Base-by-base conservation (phyloP, 2,797 vertebrate genomes). In the Adelosebastes latens region DNA sequence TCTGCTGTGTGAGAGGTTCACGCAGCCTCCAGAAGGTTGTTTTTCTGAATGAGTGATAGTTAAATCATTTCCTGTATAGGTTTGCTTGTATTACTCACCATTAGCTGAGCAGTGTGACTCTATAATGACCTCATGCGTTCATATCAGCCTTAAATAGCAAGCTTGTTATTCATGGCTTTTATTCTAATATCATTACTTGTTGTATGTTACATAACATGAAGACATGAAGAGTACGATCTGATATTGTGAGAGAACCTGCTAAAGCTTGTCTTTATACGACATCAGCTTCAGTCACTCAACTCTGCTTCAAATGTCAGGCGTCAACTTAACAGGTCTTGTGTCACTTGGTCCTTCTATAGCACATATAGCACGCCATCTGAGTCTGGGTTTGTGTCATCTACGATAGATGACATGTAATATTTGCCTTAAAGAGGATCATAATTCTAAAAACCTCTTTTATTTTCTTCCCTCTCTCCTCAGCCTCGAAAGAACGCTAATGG, bases 401-500 rank as follows among this genome's bases (percentile, higher is more conserved):
- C 36, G 62, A 24, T 29, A 29, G 27, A 60, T 31, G 61, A 66
- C 68, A 55, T 67, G 29, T 53, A 18, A 27, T 27, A 14, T 39
- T 42, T 52, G 29, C 69, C 20, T 66, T 1, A 60, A 70, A 46
- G 14, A 56, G 13, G 2, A n/a, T n/a, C n/a, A n/a, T n/a, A n/a
- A n/a, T 72, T 81, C 4, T 27, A 39, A 81, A 75, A 60, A 22
- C 9, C 59, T 66, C 2, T 36, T 7, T 52, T 63, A 6, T 64
- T 60, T 81, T 46, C 77, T 18, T 79, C 62, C 67, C 53, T 80
- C 39, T 90, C 60, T 80, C 76, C 60, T 25, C 87, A 99, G 99
- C 99, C 99, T 96, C 98, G 97, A 85, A 99, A 98, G 96, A 99
- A 98, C 92, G 94, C 95, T 87, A 98, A 99, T 97, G 97, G 97